phyloP scores from a whole-genome alignment of 1,140 invertebrate species.

The Cotesia typhae region DNA sequence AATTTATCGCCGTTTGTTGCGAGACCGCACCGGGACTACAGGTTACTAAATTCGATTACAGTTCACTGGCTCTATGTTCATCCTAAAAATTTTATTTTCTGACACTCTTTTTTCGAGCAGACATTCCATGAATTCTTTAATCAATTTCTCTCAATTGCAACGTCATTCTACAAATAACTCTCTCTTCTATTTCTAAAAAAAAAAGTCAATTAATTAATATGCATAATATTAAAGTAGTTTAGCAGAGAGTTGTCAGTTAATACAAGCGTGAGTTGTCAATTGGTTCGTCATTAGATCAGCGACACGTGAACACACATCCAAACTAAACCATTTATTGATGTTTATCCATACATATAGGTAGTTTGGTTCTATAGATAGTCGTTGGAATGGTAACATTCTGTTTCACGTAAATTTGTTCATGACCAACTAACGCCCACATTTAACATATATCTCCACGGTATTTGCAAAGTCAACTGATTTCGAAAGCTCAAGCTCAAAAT shows the following conservation, averaged over 20 bases:
- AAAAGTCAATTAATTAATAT: too few relatives aligned
- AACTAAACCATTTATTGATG: constrained; percentile 16
- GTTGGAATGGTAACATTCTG: background rate
- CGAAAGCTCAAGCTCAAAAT: background rate
- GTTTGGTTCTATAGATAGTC: too few relatives aligned
- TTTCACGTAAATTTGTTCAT: constrained; percentile 26
- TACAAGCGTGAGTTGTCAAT: constrained; percentile 5
- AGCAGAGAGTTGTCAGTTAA: background rate
- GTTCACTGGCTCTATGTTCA: background rate
- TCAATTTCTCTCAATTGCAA: too few relatives aligned
- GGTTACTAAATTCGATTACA: constrained; percentile 22
- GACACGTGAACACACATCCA: background rate
- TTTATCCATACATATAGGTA: background rate
- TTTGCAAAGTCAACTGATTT: constrained; percentile 8
- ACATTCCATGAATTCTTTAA: too few relatives aligned
- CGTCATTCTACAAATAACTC: too few relatives aligned
- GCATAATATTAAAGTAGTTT: too few relatives aligned
- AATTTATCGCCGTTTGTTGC: constrained; percentile 21
- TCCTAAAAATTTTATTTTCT: background rate
- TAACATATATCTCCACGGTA: constrained; percentile 24
- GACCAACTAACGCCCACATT: constrained; percentile 20
- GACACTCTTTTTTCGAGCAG: background rate
- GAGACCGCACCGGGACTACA: background rate
- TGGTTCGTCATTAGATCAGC: constrained; percentile 29
- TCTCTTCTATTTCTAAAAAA: too few relatives aligned